A percentile compares a stretch with the other conserved stretches of the same genome.
Conservation (phyloP, 2,797 vertebrate species). For the Esox masquinongy region DNA sequence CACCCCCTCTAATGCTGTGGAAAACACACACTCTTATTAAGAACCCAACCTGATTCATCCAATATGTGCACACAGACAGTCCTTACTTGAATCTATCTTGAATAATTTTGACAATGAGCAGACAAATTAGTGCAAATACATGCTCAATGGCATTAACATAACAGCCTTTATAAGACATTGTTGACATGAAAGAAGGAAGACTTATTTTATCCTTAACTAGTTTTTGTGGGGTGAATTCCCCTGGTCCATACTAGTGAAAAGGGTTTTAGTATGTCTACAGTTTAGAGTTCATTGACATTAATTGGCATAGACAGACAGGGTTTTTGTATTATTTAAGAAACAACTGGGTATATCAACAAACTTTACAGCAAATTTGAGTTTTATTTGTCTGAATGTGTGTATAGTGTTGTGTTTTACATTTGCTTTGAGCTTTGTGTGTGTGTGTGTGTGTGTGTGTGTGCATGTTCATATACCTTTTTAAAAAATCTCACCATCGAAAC, state of each 20-base stretch:
- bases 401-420: conserved; percentile 14
- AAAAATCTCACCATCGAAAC: conserved; percentile 36
- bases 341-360: conserved; percentile 15
- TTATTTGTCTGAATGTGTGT: conserved; percentile 26
- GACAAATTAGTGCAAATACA: conserved; percentile 3
- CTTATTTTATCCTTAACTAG: conserved; percentile 15
- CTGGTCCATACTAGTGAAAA: background rate
- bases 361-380: conserved; percentile 30
- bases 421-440: conserved; percentile 6
- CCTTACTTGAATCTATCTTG: background rate
- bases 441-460: background rate
- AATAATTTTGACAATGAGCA: background rate
- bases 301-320: conserved; percentile 14
- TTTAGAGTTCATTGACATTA: conserved; percentile 18
- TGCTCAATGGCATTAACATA: conserved; percentile 2
- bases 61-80: background rate
- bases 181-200: background rate
- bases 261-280: background rate
- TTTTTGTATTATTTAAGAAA: conserved; percentile 21
- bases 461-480: background rate
- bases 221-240: conserved; percentile 4
- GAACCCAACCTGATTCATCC: background rate
- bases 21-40: background rate
- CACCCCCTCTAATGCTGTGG: too few species aligned
- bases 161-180: conserved; percentile 1